Base-by-base conservation (phyloP, 2,888 invertebrate genomes). In the Aphidius colemani region DNA sequence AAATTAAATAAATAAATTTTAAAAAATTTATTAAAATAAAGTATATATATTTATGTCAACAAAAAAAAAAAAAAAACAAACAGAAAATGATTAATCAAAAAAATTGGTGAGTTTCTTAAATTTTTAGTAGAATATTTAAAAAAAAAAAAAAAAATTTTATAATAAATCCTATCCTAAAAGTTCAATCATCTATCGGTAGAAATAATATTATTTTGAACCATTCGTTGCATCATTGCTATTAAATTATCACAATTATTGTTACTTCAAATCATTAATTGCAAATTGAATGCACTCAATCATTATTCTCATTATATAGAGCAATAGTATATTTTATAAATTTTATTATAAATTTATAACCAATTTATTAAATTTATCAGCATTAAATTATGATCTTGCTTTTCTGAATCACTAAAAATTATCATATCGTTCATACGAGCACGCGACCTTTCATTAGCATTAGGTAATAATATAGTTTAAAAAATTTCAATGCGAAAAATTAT, bases 11-110 rank as follows among this genome's bases (percentile, higher is more conserved):
- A 30, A 30, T 30, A 30, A 30, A 30, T 30, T 30, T 61, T 43
- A 64, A 65, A 66, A 61, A 61, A 66, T 68, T n/a, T 65, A 63
- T 61, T 59, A 59, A 39, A 59, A 53, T 58, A n/a, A 59, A 63
- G 50, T 57, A 61, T 58, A 50, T 11, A 56, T 7, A 48, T 43
- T 41, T 11, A 55, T 44, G 6, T n/a, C 39, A 11, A 11, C n/a
- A 40, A n/a, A 43, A 41, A 55, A 13, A n/a, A 11, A 9, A 11
- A 53, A 55, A 63, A 49, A 41, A 39, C 40, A 40, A 49, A 50
- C 44, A 56, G 43, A 64, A 57, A 51, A 48, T 53, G 59, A 43
- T 59, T 63, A 53, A 63, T 59, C 13, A 63, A 63, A 63, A 63
- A 63, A 59, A 59, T 59, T 59, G 58, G 58, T 45, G 30, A 63